Evolutionary conservation across 2,113 vertebrate genomes (phyloP).

Genomic region (Macheiramphus alcinus): DNA sequence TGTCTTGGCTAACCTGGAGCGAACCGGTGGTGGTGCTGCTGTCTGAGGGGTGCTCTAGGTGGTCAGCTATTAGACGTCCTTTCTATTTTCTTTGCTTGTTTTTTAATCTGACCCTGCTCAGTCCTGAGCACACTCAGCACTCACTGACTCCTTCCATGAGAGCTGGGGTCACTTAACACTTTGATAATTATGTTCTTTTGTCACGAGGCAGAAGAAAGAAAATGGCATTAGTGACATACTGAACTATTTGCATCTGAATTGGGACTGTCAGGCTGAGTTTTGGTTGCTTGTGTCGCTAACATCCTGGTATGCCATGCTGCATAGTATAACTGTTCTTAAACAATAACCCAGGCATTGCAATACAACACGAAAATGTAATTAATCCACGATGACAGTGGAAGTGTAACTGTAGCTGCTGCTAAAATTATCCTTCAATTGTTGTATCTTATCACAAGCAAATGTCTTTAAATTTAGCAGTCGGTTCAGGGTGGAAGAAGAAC

Average conservation of each 20-base stretch:
- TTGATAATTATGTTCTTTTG: neutral
- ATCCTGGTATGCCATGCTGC: neutral
- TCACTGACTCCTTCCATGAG: neutral
- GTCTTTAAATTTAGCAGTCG: neutral
- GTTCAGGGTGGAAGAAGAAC: neutral
- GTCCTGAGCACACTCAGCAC: neutral
- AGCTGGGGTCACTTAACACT: neutral
- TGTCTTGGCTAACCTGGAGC: rapidly evolving
- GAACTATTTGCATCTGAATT: neutral
- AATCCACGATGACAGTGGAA: neutral
- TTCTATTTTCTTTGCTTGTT: neutral
- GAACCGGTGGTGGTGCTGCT: neutral
- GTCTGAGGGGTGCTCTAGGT: neutral
- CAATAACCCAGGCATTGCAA: neutral
- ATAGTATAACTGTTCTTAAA: neutral
- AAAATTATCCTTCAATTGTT: neutral
- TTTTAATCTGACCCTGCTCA: neutral
- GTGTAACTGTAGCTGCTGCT: neutral
- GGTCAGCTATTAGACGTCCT: neutral
- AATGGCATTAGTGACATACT: neutral
- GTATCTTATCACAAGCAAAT: neutral
- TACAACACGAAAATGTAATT: neutral
- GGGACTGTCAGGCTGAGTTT: neutral
- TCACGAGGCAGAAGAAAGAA: neutral
- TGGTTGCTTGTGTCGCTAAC: neutral